Evolutionary conservation across 2,888 invertebrate species (phyloP).

Genomic region (Pimpla rufipes): DNA sequence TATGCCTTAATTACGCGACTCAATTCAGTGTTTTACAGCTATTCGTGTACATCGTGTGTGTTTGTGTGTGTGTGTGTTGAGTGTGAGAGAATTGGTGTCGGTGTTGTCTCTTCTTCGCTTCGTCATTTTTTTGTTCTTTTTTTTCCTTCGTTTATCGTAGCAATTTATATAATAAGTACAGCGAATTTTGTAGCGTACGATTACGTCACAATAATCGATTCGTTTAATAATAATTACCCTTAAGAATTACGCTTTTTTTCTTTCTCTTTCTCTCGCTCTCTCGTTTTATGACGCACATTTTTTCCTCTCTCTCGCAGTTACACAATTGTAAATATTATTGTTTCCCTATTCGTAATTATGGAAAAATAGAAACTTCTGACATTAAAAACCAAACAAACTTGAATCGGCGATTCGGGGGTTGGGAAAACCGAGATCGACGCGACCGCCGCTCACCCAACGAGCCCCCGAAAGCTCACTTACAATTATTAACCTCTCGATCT

Average conservation of each 20-base stretch:
- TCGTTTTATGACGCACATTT: slow-evolving; percentile 41
- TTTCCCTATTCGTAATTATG: slow-evolving; percentile 81
- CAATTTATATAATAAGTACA: slow-evolving; percentile 67
- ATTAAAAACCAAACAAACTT: slow-evolving; percentile 85
- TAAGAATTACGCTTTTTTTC: slow-evolving; percentile 69
- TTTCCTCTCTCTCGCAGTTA: slow-evolving; percentile 45
- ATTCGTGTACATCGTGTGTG: slow-evolving; percentile 48
- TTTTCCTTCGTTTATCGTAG: slow-evolving; percentile 52
- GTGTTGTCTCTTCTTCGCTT: slow-evolving; percentile 53
- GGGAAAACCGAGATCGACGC: slow-evolving; percentile 47
- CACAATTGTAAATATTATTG: slow-evolving; percentile 83
- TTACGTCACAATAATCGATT: slow-evolving; percentile 73
- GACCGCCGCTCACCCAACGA: slow-evolving; percentile 52
- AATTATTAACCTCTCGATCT: slow-evolving; percentile 60
- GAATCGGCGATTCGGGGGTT: slow-evolving; percentile 74
- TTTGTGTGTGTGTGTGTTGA: slow-evolving; percentile 42
- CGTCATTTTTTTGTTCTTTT: slow-evolving; percentile 20
- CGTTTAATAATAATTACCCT: slow-evolving; percentile 72
- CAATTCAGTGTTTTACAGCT: slow-evolving; percentile 74
- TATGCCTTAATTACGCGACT: slow-evolving; percentile 66
- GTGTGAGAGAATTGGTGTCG: slow-evolving; percentile 34
- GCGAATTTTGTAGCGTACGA: slow-evolving; percentile 72
- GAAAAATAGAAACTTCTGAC: slow-evolving; percentile 85
- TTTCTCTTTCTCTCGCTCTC: slow-evolving; percentile 57
- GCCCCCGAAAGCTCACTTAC: slow-evolving; percentile 66